A percentile compares a stretch with the other conserved stretches of the same genome.
phyloP scores from a whole-genome alignment of 30 jellyfish, hydroid and myxozoan species.

The Aurelia coerulea region DNA sequence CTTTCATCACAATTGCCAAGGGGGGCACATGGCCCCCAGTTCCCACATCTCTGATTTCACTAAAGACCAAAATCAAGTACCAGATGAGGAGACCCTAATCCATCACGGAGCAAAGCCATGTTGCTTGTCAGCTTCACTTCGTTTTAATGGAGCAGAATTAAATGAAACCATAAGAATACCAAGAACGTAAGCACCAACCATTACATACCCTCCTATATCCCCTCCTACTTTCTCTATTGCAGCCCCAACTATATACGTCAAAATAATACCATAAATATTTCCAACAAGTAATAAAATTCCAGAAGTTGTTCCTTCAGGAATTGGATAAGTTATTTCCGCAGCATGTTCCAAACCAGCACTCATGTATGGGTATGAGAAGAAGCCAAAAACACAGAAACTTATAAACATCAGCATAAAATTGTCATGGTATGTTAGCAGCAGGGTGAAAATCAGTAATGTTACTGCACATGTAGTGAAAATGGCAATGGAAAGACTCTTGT shows the following conservation, averaged over 20 bases:
- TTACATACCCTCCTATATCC: constrained; percentile 79
- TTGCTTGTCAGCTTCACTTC: constrained; percentile 70
- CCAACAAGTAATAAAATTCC: constrained; percentile 86
- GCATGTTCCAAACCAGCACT: constrained; percentile 96
- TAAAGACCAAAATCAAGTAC: too few relatives aligned
- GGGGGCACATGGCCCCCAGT: too few relatives aligned
- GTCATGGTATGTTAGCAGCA: constrained; percentile 64
- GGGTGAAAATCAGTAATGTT: constrained; percentile 68
- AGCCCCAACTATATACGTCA: constrained; percentile 86
- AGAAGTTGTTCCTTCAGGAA: constrained; percentile 94
- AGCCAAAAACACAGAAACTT: constrained; percentile 85
- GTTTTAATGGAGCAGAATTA: constrained; percentile 80
- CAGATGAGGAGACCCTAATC: too few relatives aligned
- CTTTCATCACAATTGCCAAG: too few relatives aligned
- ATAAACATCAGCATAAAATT: constrained; percentile 65
- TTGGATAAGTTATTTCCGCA: constrained; percentile 95
- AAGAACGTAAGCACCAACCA: constrained; percentile 70
- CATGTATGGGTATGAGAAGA: constrained; percentile 90
- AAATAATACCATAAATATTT: constrained; percentile 79
- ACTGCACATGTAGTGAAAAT: constrained; percentile 47
- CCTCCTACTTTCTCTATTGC: constrained; percentile 76
- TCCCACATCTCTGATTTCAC: too few relatives aligned
- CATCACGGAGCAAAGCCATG: neutral
- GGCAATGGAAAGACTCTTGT: constrained; percentile 59
- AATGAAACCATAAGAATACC: constrained; percentile 59